phyloP scores from a whole-genome alignment of 1,140 invertebrate species.

The Orchestia grillus region DNA sequence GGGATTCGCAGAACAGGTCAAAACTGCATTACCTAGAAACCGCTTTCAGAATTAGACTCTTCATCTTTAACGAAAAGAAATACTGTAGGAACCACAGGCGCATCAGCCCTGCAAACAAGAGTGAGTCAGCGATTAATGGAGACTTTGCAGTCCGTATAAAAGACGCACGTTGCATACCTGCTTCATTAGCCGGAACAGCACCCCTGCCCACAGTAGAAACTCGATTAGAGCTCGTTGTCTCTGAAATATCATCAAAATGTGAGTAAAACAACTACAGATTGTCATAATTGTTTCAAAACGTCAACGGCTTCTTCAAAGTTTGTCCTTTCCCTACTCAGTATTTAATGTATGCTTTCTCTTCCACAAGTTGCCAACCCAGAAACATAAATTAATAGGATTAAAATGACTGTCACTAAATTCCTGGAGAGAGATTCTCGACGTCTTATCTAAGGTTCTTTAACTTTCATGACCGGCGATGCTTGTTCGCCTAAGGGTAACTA shows the following conservation, averaged over 20 bases:
- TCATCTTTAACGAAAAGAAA: not conserved
- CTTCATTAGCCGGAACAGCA: not conserved
- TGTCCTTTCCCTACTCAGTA: not conserved
- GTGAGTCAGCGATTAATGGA: not conserved
- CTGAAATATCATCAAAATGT: not conserved
- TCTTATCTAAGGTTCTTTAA: not conserved
- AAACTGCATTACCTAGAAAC: not conserved
- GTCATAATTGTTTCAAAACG: not conserved
- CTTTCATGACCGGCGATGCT: not conserved
- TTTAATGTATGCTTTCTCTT: not conserved
- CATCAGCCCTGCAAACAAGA: not conserved
- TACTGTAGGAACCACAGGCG: not conserved
- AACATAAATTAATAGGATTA: not conserved
- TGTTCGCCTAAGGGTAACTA: not conserved
- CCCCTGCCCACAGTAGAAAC: not conserved
- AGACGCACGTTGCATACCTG: not conserved
- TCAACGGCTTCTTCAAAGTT: not conserved
- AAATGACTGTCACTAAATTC: not conserved
- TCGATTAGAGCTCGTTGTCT: not conserved
- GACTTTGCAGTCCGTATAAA: not conserved
- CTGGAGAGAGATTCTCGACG: not conserved
- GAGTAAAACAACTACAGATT: not conserved
- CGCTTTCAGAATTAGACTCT: not conserved
- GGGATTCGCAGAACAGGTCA: not conserved
- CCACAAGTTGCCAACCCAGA: no score